Evolutionary conservation across 2,113 vertebrate genomes (phyloP).

Genomic region (Antechinus flavipes): DNA sequence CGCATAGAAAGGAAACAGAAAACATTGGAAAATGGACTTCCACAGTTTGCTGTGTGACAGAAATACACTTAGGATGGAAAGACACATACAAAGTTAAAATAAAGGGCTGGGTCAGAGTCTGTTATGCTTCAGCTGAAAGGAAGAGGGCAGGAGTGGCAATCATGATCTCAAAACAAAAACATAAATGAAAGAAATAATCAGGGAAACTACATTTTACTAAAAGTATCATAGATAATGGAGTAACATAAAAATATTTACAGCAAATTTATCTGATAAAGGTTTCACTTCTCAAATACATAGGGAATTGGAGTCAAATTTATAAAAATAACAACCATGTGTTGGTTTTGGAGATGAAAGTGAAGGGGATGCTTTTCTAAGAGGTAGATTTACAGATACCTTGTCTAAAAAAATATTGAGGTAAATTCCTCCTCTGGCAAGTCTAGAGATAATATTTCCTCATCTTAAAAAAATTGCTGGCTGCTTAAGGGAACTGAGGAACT

Average conservation of each 20-base stretch:
- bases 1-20: not conserved
- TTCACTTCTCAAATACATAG: not conserved
- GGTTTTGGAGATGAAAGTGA: no score
- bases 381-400: no score
- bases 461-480: no score
- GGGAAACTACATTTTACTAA: not conserved
- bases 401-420: no score
- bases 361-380: no score
- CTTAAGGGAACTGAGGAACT: no score
- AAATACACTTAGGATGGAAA: not conserved
- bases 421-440: no score
- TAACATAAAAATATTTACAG: not conserved
- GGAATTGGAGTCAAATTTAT: not conserved
- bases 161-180: not conserved
- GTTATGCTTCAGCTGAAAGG: not conserved
- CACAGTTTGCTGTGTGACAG: not conserved
- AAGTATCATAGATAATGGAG: not conserved
- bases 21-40: not conserved
- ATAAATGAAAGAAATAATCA: not conserved
- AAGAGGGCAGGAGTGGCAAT: not conserved
- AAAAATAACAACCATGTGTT: not conserved
- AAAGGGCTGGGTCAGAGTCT: not conserved
- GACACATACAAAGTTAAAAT: not conserved
- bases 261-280: not conserved
- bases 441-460: no score